Base-by-base conservation (phyloP, 2,113 vertebrate species). In the Corapipo altera region DNA sequence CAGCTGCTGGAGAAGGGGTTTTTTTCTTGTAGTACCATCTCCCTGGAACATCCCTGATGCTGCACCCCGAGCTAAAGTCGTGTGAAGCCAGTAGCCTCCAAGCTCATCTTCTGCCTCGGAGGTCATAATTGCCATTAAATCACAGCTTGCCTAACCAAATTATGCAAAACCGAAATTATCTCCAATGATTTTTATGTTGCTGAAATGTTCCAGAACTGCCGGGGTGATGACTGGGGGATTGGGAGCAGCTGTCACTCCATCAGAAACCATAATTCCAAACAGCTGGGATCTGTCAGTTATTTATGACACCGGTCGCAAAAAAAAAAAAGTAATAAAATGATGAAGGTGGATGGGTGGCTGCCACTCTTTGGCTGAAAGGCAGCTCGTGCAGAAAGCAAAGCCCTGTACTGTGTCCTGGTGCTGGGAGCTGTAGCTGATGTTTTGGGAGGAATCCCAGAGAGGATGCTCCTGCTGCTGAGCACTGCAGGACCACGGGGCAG, bases 221-320 rank as follows among this genome's bases (percentile, higher is more conserved):
- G 76, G 95, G 97, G 97, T 96, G 98, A 98, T 97, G 97, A 96
- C 95, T 91, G 94, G 96, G 95, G 97, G 97, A 98, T 73, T 74
- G 97, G 97, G 97, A 98, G 93, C 98, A 98, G 98, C 98, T 98
- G 98, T 97, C 97, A 96, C 97, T 98, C 98, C 95, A 97, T 97
- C 97, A 96, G 96, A 98, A 96, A 89, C 97, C 92, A 58, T 98
- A 97, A 98, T 97, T 98, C 97, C 96, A 95, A 97, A 97, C 98
- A 98, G 98, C 98, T 98, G 98, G 97, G 97, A 97, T 94, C 97
- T 97, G 97, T 97, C 97, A 98, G 95, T 97, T 98, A 96, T 96
- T 97, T 96, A 96, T 83, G 58, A 95, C 11, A 37, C 96, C 0
- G 20, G 71, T 96, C 3, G 43, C 82, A 58, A 49, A 75, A 52